A percentile compares a stretch with the other conserved stretches of the same genome.
phyloP scores from a whole-genome alignment of 2,797 vertebrate species.

The Knipowitschia caucasica region DNA sequence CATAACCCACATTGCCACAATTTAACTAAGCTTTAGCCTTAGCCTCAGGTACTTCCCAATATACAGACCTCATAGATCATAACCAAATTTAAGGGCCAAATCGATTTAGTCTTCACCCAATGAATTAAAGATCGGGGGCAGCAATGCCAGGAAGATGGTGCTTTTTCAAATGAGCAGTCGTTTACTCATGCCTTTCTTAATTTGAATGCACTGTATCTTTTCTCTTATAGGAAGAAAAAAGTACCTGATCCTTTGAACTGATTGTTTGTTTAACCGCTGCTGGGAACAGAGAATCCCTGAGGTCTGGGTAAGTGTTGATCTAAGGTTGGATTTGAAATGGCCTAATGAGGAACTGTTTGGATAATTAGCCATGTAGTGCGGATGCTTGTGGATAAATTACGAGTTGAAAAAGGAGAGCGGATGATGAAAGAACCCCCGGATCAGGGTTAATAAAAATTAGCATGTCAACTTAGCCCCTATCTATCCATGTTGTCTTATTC shows the following conservation, averaged over 20 bases:
- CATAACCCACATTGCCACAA: not conserved
- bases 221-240: conserved; percentile 61
- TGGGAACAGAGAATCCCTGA: conserved; percentile 80
- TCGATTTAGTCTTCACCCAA: conserved; percentile 57
- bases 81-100: conserved; percentile 59
- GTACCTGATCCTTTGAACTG: conserved; percentile 79
- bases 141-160: conserved; percentile 58
- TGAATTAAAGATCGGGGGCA: conserved; percentile 72
- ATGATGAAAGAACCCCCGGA: conserved; percentile 75
- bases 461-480: conserved; percentile 74
- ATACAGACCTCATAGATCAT: conserved; percentile 56
- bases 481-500: conserved; percentile 57
- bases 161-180: conserved; percentile 77
- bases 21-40: conserved; percentile 22
- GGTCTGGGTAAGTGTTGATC: conserved; percentile 79
- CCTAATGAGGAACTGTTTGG: conserved; percentile 84
- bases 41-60: conserved; percentile 15
- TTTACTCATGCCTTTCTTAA: conserved; percentile 69
- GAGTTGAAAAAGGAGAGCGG: conserved; percentile 30
- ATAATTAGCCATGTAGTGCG: conserved; percentile 74
- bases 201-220: conserved; percentile 45
- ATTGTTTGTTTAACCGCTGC: conserved; percentile 81
- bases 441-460: conserved; percentile 79
- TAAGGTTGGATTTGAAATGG: conserved; percentile 82
- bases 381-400: conserved; percentile 83